A percentile compares a stretch with the other conserved stretches of the same genome.
Conservation (phyloP, 2,797 vertebrate species). For the Morelia viridis region DNA sequence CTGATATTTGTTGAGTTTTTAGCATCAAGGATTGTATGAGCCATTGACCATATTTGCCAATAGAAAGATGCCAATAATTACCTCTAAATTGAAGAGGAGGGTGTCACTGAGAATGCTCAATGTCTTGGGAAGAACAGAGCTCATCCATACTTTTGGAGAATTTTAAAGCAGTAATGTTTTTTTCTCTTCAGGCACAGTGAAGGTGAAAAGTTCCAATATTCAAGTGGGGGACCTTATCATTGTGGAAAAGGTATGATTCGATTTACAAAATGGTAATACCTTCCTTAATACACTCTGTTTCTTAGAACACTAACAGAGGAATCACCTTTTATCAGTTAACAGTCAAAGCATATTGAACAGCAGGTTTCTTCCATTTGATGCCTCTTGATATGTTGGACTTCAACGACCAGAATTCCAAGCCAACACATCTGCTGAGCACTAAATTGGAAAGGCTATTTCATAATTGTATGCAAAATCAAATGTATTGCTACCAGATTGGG, state of each 20-base stretch:
- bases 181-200: conserved; percentile 84
- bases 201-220: conserved; percentile 96
- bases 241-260: conserved; percentile 92
- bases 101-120: neutral
- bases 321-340: neutral
- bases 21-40: neutral
- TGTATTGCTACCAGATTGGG: neutral
- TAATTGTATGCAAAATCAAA: neutral
- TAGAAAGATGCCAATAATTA: neutral
- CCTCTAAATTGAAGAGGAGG: neutral
- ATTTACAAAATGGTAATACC: neutral
- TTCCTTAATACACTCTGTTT: neutral
- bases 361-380: neutral
- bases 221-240: conserved; percentile 99
- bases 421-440: neutral
- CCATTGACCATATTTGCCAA: neutral
- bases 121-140: neutral
- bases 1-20: neutral
- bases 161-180: neutral
- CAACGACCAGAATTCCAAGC: neutral
- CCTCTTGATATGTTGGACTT: neutral
- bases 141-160: neutral
- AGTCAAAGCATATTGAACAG: neutral
- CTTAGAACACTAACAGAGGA: neutral
- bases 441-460: neutral